These are phyloP conservation scores for Nebria brevicollis DNA, from an alignment of 2,888 invertebrate species.

Conservation along the genomic window DNA sequence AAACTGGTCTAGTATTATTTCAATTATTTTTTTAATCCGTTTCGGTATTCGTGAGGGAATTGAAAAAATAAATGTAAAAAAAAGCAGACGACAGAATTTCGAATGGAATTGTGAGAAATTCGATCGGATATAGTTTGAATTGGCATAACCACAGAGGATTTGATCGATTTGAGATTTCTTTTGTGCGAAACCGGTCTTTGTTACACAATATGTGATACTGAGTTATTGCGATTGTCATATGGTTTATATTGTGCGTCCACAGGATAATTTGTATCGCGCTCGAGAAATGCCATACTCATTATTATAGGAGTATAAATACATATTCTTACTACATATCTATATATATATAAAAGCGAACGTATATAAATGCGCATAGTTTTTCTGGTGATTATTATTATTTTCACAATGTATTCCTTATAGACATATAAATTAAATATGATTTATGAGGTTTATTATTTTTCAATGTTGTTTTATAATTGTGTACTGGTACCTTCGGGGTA, in stretches of 20 bases:
- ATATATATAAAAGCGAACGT: not conserved
- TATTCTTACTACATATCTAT: not conserved
- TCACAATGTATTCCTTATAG: conserved; percentile 10
- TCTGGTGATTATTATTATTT: conserved; percentile 11
- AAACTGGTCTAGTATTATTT: not conserved
- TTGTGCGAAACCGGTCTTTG: conserved; percentile 6
- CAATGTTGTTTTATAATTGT: conserved; percentile 18
- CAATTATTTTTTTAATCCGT: not conserved
- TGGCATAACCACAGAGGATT: not conserved
- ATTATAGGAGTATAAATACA: not conserved
- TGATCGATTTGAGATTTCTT: conserved; percentile 29
- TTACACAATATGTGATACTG: conserved; percentile 5
- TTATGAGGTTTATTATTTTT: conserved; percentile 21
- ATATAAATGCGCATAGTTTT: conserved; percentile 2
- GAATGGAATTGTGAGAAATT: conserved; percentile 3
- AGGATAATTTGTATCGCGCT: conserved; percentile 13
- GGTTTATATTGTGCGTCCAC: conserved; percentile 14
- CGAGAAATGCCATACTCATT: not conserved
- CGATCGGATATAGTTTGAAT: conserved; percentile 17
- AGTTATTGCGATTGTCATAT: conserved; percentile 19
- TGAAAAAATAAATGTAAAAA: not conserved
- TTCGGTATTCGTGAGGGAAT: not conserved
- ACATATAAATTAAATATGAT: conserved; percentile 28
- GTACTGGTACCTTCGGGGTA: not conserved
- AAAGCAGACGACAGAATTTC: not conserved